These are phyloP conservation scores for Limnodromus scolopaceus DNA, from an alignment of 2,797 vertebrate genomes.

Conservation along the genomic window DNA sequence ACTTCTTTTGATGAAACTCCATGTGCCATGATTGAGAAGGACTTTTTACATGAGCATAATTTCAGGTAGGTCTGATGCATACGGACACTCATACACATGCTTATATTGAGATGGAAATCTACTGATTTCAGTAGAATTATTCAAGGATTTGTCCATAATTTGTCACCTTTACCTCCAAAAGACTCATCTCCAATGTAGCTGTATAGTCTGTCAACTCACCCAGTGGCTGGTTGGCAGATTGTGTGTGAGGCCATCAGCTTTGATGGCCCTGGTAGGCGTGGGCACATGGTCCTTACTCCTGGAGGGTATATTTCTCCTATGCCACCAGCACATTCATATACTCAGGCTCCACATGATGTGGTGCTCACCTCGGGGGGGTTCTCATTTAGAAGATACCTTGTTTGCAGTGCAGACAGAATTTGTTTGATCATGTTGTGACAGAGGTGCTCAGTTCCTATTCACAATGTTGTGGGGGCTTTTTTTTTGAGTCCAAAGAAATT, in stretches of 20 bases:
- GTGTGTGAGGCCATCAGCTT: fast-evolving
- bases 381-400: not conserved
- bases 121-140: not conserved
- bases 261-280: fast-evolving
- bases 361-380: fast-evolving
- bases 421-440: not conserved
- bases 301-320: not conserved
- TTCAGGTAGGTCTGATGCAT: not conserved
- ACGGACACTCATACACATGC: fast-evolving
- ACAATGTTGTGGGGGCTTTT: fast-evolving
- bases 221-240: not conserved
- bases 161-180: not conserved
- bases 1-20: not conserved
- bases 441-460: fast-evolving
- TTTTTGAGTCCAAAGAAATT: not conserved
- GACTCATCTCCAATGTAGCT: not conserved
- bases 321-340: not conserved
- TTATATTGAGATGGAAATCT: not conserved
- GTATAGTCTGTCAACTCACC: not conserved
- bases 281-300: not conserved
- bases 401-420: not conserved
- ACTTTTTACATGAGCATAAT: not conserved
- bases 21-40: fast-evolving
- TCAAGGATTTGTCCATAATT: not conserved
- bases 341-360: fast-evolving